These are phyloP conservation scores for Colius striatus DNA, from an alignment of 2,113 vertebrate species.

Conservation along the genomic window DNA sequence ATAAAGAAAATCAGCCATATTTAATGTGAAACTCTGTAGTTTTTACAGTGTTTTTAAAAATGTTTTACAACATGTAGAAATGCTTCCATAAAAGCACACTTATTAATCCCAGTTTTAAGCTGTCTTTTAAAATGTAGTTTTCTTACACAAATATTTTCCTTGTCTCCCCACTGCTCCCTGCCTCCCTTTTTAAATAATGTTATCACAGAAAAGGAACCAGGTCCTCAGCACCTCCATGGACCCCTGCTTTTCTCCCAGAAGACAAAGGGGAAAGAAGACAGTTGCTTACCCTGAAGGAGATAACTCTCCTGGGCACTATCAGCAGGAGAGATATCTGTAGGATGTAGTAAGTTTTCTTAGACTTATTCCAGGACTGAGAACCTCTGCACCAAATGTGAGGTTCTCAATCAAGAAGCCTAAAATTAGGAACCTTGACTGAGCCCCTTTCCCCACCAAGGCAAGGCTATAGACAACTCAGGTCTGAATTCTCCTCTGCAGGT, in stretches of 20 bases:
- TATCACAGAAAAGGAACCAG: not conserved
- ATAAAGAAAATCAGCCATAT: slow-evolving; percentile 72
- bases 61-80: slow-evolving; percentile 75
- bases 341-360: not conserved
- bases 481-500: not conserved
- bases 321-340: not conserved
- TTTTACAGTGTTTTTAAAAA: slow-evolving; percentile 76
- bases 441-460: not conserved
- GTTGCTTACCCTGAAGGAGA: not conserved
- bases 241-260: not conserved
- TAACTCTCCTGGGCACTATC: not conserved
- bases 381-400: not conserved
- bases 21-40: slow-evolving; percentile 64
- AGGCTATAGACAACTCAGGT: not conserved
- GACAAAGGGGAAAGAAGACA: not conserved
- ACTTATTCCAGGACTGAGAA: not conserved
- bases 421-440: not conserved
- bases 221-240: not conserved
- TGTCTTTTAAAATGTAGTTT: slow-evolving; percentile 67
- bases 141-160: slow-evolving; percentile 72
- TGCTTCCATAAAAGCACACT: slow-evolving; percentile 72
- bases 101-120: slow-evolving; percentile 73
- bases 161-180: slow-evolving; percentile 11
- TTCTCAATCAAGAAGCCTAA: not conserved
- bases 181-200: slow-evolving; percentile 2